Evolutionary conservation across 2,797 vertebrate species (phyloP).

Genomic region (Cuniculus paca): DNA sequence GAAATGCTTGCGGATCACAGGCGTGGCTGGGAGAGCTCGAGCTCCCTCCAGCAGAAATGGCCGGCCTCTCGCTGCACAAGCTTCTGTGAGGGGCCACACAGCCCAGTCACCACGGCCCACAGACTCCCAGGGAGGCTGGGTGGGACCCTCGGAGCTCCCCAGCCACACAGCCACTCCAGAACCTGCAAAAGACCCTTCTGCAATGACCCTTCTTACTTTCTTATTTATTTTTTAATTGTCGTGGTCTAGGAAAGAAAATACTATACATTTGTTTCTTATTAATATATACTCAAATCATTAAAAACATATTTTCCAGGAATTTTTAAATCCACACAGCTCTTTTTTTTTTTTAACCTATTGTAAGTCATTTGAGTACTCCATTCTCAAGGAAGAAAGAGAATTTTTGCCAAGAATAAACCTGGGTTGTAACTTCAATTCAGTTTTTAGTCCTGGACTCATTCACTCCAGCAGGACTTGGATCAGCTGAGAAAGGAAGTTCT

Average conservation of each 20-base stretch:
- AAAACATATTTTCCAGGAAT: constrained; percentile 72
- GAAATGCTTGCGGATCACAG: fast-evolving
- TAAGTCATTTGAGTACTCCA: constrained; percentile 45
- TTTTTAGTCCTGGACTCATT: constrained; percentile 46
- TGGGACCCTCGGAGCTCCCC: not conserved
- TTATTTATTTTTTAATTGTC: constrained; percentile 43
- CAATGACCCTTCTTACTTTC: not conserved
- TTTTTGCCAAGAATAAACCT: constrained; percentile 68
- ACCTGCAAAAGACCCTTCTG: not conserved
- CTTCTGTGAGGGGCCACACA: fast-evolving
- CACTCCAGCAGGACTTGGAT: constrained; percentile 25
- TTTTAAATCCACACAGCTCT: constrained; percentile 40
- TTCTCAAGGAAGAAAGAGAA: constrained; percentile 62
- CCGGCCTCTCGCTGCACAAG: too few species aligned
- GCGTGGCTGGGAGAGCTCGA: too few species aligned
- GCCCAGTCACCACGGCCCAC: not conserved
- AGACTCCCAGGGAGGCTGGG: not conserved
- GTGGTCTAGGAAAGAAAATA: constrained; percentile 53
- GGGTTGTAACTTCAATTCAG: not conserved
- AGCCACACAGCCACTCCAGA: not conserved
- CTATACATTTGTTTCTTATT: constrained; percentile 76
- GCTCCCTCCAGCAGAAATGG: fast-evolving
- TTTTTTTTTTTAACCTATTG: constrained; percentile 36
- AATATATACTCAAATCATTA: constrained; percentile 73
- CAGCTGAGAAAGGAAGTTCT: constrained; percentile 57